Evolutionary conservation across 2,888 invertebrate genomes (phyloP).

Genomic region (Epinotia brunnichana): DNA sequence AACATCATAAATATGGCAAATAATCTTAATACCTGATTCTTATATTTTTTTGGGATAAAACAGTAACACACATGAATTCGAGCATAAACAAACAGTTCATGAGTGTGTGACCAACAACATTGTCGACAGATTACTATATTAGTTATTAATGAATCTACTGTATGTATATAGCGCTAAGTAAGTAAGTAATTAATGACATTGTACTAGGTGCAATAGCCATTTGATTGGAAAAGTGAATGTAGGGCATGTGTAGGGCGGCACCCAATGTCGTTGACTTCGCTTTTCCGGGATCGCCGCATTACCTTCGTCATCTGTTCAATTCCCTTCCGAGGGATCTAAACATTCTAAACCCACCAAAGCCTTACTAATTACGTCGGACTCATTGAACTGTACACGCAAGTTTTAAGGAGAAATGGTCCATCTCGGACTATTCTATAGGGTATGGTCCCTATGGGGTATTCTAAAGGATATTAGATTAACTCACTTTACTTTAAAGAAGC

Average conservation of each 20-base stretch:
- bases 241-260: not conserved
- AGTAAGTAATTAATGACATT: too few species aligned
- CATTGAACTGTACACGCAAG: constrained; percentile 6
- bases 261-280: constrained; percentile 26
- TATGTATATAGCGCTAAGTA: too few species aligned
- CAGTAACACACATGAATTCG: too few species aligned
- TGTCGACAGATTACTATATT: too few species aligned
- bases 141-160: too few species aligned
- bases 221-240: constrained; percentile 1
- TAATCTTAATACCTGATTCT: too few species aligned
- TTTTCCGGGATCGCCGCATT: constrained; percentile 10
- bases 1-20: too few species aligned
- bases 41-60: too few species aligned
- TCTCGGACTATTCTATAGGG: not conserved
- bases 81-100: too few species aligned
- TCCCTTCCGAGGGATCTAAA: constrained; percentile 18
- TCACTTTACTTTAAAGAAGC: constrained; percentile 16
- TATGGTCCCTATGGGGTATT: not conserved
- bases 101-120: too few species aligned
- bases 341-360: constrained; percentile 3
- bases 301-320: constrained; percentile 29
- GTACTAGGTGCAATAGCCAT: not conserved
- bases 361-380: constrained; percentile 30
- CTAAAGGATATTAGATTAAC: not conserved
- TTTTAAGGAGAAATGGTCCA: not conserved